Evolutionary conservation across 2,113 vertebrate genomes (phyloP).

Genomic region (Cervus canadensis): DNA sequence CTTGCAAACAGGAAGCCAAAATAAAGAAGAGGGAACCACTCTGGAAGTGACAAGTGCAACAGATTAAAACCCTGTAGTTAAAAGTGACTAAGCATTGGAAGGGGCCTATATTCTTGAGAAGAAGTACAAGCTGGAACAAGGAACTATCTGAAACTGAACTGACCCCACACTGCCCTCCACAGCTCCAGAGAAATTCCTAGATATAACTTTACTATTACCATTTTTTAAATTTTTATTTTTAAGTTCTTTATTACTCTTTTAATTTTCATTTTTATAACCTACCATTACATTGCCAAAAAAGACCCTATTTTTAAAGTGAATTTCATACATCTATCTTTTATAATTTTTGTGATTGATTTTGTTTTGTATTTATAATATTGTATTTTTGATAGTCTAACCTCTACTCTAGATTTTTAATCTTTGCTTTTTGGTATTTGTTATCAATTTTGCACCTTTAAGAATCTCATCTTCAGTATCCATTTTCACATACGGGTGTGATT

Average conservation of each 20-base stretch:
- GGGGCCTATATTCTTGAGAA: background rate
- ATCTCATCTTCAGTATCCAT: background rate
- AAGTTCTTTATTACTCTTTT: background rate
- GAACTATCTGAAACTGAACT: background rate
- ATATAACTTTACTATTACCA: background rate
- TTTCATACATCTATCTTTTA: background rate
- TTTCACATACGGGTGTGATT: accelerated
- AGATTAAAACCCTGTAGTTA: background rate
- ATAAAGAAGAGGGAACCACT: background rate
- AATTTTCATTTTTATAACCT: background rate
- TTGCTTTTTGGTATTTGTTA: background rate
- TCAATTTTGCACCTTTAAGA: background rate
- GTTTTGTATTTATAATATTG: background rate
- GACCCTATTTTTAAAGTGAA: background rate
- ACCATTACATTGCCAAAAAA: background rate
- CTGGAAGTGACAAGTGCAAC: background rate
- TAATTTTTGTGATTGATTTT: background rate
- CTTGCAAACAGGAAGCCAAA: background rate
- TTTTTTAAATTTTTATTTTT: background rate
- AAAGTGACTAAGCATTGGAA: background rate
- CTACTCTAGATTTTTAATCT: background rate
- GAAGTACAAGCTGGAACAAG: background rate
- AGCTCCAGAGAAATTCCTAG: background rate
- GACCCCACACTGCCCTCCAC: background rate
- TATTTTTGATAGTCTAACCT: background rate